Conservation (phyloP, 1,140 invertebrate genomes). For the Carposina sasakii region DNA sequence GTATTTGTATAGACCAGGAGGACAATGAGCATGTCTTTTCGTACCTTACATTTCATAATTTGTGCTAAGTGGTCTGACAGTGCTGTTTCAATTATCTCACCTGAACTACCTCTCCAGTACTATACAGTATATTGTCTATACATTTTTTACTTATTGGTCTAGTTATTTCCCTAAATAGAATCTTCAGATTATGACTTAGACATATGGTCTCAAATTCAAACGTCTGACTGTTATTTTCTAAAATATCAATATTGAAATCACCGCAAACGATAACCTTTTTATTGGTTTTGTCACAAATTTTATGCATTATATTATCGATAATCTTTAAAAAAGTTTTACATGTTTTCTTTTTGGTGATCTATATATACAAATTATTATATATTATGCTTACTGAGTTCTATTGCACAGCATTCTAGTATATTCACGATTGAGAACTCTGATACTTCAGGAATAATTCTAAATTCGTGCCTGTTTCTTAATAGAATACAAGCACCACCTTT, state of each 20-base stretch:
- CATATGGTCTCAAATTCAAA: not conserved
- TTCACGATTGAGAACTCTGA: not conserved
- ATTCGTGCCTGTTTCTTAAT: not conserved
- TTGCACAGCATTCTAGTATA: conserved; percentile 8
- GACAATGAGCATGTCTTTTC: not conserved
- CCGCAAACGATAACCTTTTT: not conserved
- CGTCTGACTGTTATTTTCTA: not conserved
- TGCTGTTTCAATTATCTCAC: not conserved
- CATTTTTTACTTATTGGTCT: conserved; percentile 2
- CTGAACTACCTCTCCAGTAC: not conserved
- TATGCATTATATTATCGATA: not conserved
- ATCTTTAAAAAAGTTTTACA: not conserved
- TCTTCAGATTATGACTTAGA: not conserved
- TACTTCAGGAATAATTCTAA: not conserved
- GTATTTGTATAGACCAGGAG: not conserved
- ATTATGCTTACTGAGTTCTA: not conserved
- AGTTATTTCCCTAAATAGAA: not conserved
- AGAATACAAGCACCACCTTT: conserved; percentile 4
- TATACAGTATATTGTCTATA: not conserved
- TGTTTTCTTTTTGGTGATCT: conserved; percentile 4
- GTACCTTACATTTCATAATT: not conserved
- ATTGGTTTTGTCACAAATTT: not conserved
- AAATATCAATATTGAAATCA: not conserved
- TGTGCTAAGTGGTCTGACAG: not conserved
- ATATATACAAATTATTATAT: conserved; percentile 5